A percentile compares a stretch with the other conserved stretches of the same genome.
Conservation (phyloP, 2,888 invertebrate species). For the Rhimphoctona megacephalus region DNA sequence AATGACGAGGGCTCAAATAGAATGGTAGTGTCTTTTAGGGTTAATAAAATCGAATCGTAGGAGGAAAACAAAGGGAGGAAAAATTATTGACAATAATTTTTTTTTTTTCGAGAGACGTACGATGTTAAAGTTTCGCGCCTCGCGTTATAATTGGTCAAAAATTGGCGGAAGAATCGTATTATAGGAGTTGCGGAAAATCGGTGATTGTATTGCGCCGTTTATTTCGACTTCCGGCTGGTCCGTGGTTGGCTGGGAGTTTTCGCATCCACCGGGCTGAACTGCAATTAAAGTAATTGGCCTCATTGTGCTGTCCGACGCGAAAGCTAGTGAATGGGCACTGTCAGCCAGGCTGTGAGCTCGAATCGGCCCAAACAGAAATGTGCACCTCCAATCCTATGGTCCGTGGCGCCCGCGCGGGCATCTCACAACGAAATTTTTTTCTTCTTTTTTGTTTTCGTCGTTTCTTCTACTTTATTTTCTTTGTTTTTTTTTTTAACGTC, state of each 20-base stretch:
- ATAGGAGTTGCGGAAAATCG: constrained; percentile 74
- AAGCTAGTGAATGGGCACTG: constrained; percentile 78
- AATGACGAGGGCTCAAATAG: background rate
- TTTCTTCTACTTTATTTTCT: constrained; percentile 34
- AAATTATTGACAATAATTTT: no score
- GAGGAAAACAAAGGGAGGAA: background rate
- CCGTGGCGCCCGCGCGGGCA: constrained; percentile 64
- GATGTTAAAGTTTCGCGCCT: constrained; percentile 52
- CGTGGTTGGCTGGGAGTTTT: constrained; percentile 79
- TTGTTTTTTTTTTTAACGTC: constrained; percentile 22
- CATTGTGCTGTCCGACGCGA: constrained; percentile 81
- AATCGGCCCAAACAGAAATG: constrained; percentile 75
- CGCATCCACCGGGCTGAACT: constrained; percentile 78
- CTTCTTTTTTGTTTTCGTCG: constrained; percentile 48
- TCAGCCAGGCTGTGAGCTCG: constrained; percentile 72
- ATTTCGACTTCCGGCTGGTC: constrained; percentile 79
- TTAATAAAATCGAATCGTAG: no score
- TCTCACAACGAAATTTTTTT: constrained; percentile 69
- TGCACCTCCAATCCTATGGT: constrained; percentile 70
- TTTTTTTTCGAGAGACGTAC: background rate
- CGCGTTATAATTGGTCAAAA: constrained; percentile 69
- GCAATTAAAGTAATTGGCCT: constrained; percentile 83
- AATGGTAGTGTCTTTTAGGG: background rate
- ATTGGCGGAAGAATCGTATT: constrained; percentile 76
- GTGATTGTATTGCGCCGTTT: constrained; percentile 80